Conservation (phyloP, 2,113 vertebrate genomes). For the Erythrocercus mccallii region DNA sequence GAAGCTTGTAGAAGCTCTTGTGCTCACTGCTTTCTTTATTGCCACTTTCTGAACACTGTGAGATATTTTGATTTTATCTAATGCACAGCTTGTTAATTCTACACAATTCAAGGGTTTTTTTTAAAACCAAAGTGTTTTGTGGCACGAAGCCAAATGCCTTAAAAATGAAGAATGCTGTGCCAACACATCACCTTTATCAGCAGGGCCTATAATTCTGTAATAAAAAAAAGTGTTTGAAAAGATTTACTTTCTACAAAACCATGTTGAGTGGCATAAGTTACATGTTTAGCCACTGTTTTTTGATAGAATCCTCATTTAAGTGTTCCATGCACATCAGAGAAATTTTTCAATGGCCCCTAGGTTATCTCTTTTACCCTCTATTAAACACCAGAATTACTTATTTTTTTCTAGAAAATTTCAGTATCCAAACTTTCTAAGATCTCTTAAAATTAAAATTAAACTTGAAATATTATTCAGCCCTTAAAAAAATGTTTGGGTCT, state of each 20-base stretch:
- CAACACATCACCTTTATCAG: not conserved
- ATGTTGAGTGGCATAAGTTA: not conserved
- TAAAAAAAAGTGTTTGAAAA: not conserved
- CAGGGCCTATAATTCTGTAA: not conserved
- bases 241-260: not conserved
- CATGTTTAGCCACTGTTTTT: not conserved
- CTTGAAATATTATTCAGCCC: not conserved
- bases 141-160: not conserved
- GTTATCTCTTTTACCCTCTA: not conserved
- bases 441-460: not conserved
- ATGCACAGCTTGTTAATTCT: not conserved
- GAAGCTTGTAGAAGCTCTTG: not conserved
- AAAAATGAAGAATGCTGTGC: not conserved
- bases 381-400: not conserved
- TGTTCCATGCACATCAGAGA: not conserved
- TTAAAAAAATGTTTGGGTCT: not conserved
- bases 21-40: not conserved
- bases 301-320: constrained; percentile 8
- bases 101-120: not conserved
- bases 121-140: not conserved
- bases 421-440: not conserved
- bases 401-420: not conserved
- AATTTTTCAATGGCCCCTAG: not conserved
- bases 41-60: not conserved
- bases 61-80: not conserved